Evolutionary conservation across 1,140 invertebrate genomes (phyloP), one percentile per base, ranked within the genome.

Genomic region (Caerostris extrusa): DNA sequence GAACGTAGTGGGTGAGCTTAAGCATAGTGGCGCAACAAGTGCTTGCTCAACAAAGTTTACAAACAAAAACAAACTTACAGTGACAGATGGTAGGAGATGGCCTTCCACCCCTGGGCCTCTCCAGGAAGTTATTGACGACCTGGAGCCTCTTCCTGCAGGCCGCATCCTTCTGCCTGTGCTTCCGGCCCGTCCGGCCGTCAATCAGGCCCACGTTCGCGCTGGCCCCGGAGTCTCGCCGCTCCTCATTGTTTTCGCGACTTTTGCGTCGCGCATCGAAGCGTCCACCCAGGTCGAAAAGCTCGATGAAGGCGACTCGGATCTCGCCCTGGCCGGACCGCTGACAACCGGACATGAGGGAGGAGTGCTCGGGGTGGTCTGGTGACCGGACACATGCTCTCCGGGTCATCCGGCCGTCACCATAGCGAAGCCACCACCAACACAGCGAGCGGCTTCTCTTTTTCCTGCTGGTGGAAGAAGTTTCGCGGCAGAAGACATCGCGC

Each of bases 111-210:
- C 98, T 97, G 91, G 98, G 98, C 95, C 98, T 96, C 96, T n/a
- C 98, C 95, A 99, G 97, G 96, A 99, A 99, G 96, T 99, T 99
- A 97, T 99, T 98, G 96, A 98, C 97, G 96, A 97, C 97, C 95
- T 98, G 97, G 96, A 99, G 98, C 90, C 98, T 96, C 95, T 97
- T 97, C 95, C 98, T 97, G 96, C 98, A 98, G 95, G 98, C 97
- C 96, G 97, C 97, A 97, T 98, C 98, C 96, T 98, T 97, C 96
- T 98, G 97, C 96, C 97, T 97, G 34, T 14, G 53, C 4, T 19
- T 50, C 55, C 60, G 56, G 6, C 57, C 58, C 4, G 58, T 56
- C 17, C n/a, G 7, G 12, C 58, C 71, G 8, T 90, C 69, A 6
- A 94, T 58, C 34, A 94, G 88, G 1, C 88, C 89, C 7, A 64